Conservation (phyloP, 2,113 vertebrate species). For the Rana temporaria region DNA sequence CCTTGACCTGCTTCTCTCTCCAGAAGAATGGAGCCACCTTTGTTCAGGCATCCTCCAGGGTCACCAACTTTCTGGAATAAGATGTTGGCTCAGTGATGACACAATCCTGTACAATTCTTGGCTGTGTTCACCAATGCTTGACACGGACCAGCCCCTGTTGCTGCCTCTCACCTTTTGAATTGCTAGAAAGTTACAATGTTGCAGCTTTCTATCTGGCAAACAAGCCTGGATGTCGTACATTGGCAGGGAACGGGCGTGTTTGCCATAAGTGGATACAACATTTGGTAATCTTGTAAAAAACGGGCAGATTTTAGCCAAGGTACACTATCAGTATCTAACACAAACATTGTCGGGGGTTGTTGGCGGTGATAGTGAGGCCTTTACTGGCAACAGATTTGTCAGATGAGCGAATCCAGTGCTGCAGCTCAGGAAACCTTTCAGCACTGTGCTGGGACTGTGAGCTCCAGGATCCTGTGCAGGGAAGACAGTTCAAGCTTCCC, state of each 20-base stretch:
- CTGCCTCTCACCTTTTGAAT: too few relatives aligned
- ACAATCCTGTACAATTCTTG: neutral
- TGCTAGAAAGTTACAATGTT: too few relatives aligned
- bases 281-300: neutral
- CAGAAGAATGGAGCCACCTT: neutral
- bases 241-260: neutral
- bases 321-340: conserved; percentile 3
- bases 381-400: too few relatives aligned
- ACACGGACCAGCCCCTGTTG: too few relatives aligned
- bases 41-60: neutral
- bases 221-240: neutral
- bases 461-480: too few relatives aligned
- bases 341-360: neutral
- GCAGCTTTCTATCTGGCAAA: neutral
- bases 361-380: too few relatives aligned
- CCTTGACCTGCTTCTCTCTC: neutral
- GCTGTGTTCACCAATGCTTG: too few relatives aligned
- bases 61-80: neutral
- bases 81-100: too few relatives aligned
- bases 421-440: too few relatives aligned
- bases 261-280: neutral
- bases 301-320: neutral
- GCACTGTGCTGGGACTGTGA: too few relatives aligned
- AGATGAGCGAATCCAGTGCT: too few relatives aligned
- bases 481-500: too few relatives aligned